A percentile compares a stretch with the other conserved stretches of the same genome.
Conservation (phyloP, 2,888 invertebrate genomes). For the Tenthredo livida region DNA sequence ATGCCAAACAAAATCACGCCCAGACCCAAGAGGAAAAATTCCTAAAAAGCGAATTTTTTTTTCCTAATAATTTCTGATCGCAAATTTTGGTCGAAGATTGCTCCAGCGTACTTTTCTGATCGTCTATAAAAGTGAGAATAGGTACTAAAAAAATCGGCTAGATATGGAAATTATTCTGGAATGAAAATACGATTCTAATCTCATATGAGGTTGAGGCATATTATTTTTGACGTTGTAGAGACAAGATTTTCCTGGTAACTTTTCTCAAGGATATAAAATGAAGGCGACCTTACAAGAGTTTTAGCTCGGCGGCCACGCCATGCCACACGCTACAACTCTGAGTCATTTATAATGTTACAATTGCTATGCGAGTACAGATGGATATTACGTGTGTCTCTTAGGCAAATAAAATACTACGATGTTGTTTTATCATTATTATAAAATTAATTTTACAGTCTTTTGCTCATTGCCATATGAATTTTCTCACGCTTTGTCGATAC, state of each 20-base stretch:
- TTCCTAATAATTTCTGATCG: too few relatives aligned
- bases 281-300: slow-evolving; percentile 6
- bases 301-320: not conserved
- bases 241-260: slow-evolving; percentile 1
- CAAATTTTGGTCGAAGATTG: not conserved
- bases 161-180: not conserved
- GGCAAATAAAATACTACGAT: not conserved
- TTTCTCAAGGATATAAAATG: slow-evolving; percentile 29
- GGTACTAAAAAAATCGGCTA: not conserved
- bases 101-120: not conserved
- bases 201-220: not conserved
- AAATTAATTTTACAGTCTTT: not conserved
- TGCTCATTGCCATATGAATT: slow-evolving; percentile 8
- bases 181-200: slow-evolving; percentile 8
- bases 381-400: slow-evolving; percentile 25
- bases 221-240: not conserved
- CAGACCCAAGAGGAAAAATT: slow-evolving; percentile 85
- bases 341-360: slow-evolving; percentile 25
- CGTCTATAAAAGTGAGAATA: not conserved
- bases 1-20: slow-evolving; percentile 86
- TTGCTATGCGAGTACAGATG: slow-evolving; percentile 22
- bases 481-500: slow-evolving; percentile 28
- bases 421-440: slow-evolving; percentile 17
- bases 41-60: slow-evolving; percentile 76
- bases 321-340: slow-evolving; percentile 17